These are phyloP conservation scores for Lethrus apterus DNA, from an alignment of 1,140 invertebrate species.

Conservation along the genomic window DNA sequence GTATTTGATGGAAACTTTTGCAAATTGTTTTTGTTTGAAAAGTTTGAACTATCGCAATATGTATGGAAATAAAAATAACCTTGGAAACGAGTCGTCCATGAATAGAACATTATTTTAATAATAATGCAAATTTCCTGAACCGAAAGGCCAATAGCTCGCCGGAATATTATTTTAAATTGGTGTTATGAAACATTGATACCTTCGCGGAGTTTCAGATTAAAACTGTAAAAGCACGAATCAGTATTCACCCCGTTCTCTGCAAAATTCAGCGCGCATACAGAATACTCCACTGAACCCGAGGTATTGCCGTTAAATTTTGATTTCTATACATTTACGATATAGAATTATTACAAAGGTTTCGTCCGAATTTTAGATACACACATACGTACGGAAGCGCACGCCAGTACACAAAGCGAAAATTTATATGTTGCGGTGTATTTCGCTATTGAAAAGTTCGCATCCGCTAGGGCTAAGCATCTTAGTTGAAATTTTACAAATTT, in stretches of 20 bases:
- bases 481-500: no score
- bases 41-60: no score
- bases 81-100: slow-evolving; percentile 7
- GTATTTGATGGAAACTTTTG: no score
- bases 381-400: no score
- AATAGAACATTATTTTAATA: not conserved
- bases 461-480: no score
- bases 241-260: slow-evolving; percentile 16
- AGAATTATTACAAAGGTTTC: no score
- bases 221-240: slow-evolving; percentile 18
- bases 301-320: slow-evolving; percentile 20
- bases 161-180: slow-evolving; percentile 15
- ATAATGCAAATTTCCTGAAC: slow-evolving; percentile 12
- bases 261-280: slow-evolving; percentile 20
- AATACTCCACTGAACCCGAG: slow-evolving; percentile 19
- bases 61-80: no score
- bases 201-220: slow-evolving; percentile 21
- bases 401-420: no score
- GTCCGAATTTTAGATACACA: no score
- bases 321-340: slow-evolving; percentile 22
- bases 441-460: no score
- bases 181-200: slow-evolving; percentile 15
- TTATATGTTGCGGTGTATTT: no score
- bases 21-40: no score
- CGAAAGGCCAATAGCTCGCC: slow-evolving; percentile 1